Evolutionary conservation across 2,888 invertebrate species (phyloP).

Genomic region (Heliothis peltigera): DNA sequence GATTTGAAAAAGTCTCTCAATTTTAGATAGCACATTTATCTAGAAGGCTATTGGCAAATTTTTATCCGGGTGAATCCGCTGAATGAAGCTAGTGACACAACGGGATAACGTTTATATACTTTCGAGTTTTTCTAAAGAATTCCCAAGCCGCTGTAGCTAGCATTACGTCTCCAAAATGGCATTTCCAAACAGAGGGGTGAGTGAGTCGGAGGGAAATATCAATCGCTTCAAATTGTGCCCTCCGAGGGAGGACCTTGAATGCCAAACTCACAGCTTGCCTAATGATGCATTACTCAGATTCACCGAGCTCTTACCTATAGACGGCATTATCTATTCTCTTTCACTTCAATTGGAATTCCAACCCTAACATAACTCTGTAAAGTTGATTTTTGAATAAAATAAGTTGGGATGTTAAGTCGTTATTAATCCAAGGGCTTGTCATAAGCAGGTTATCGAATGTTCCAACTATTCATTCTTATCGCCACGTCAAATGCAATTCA

Average conservation of each 20-base stretch:
- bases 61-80: no score
- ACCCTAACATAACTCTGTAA: conserved; percentile 10
- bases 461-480: conserved; percentile 73
- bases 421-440: conserved; percentile 55
- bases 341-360: conserved; percentile 20
- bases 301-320: conserved; percentile 68
- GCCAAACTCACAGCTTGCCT: conserved; percentile 77
- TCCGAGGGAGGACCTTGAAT: conserved; percentile 76
- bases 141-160: conserved; percentile 63
- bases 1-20: no score
- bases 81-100: no score
- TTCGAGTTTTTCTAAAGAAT: conserved; percentile 60
- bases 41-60: no score
- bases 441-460: conserved; percentile 71
- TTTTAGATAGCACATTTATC: no score
- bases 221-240: conserved; percentile 76
- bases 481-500: conserved; percentile 69
- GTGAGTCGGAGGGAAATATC: conserved; percentile 73
- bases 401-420: conserved; percentile 30
- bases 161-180: conserved; percentile 68
- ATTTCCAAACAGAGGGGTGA: conserved; percentile 66
- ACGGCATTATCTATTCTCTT: conserved; percentile 46
- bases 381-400: conserved; percentile 20
- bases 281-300: conserved; percentile 77
- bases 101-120: conserved; percentile 48